phyloP scores from a whole-genome alignment of 2,113 vertebrate genomes.

The human (Homo sapiens) region DNA sequence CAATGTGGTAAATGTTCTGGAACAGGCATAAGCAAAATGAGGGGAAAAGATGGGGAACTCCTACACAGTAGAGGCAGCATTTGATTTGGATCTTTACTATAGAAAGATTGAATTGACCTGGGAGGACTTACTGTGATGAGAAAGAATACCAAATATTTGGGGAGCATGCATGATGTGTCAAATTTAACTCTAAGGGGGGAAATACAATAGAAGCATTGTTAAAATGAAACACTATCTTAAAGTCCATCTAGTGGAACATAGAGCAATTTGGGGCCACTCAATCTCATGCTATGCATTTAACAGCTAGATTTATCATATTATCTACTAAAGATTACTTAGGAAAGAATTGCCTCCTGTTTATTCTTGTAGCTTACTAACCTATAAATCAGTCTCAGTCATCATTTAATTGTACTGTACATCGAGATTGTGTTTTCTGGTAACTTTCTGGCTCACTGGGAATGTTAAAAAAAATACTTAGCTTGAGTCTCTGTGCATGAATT shows the following conservation, averaged over 20 bases:
- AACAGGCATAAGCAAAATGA: neutral
- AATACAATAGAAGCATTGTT: conserved; percentile 32
- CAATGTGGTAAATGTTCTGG: neutral
- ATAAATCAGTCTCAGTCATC: conserved; percentile 57
- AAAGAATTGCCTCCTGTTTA: conserved; percentile 47
- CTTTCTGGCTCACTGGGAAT: conserved; percentile 44
- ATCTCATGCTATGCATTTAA: conserved; percentile 22
- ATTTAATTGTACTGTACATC: conserved; percentile 28
- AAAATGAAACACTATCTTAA: conserved; percentile 49
- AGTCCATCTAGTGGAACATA: conserved; percentile 38
- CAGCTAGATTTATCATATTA: conserved; percentile 56
- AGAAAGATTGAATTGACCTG: neutral
- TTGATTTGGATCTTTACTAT: neutral
- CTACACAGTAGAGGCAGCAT: neutral
- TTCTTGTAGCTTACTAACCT: conserved; percentile 46
- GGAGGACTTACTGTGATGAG: conserved; percentile 3
- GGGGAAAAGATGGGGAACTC: neutral
- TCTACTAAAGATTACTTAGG: conserved; percentile 11
- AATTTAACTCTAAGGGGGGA: conserved; percentile 23
- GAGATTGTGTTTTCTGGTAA: conserved; percentile 28
- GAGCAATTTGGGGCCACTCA: conserved; percentile 36
- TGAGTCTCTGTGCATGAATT: neutral
- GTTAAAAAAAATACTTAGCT: neutral
- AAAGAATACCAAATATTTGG: conserved; percentile 51
- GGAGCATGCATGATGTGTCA: neutral